Base-by-base conservation (phyloP, 2,888 invertebrate species). In the Campoplex nolae region DNA sequence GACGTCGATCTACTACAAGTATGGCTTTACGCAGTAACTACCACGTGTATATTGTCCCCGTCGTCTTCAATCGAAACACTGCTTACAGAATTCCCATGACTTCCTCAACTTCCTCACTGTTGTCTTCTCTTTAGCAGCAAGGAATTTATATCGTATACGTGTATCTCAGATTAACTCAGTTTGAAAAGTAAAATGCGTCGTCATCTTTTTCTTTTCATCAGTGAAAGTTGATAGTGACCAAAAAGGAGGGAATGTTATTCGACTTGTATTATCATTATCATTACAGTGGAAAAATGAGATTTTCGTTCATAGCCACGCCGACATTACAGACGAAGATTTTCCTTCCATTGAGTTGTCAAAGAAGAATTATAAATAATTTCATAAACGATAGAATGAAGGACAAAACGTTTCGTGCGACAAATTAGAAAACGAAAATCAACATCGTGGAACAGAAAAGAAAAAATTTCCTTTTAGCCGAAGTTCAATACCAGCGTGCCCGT, bases 81-180 rank as follows among this genome's bases (percentile, higher is more conserved):
- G 70, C 74, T 67, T 68, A 45, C 48, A 51, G 38, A 48, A 62
- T 83, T 85, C 85, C 45, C 82, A 77, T 23, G 68, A 82, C 73
- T 58, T 73, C 71, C n/a, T 58, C 42, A 35, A 32, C 51, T 32
- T 73, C 71, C 32, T 16, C 71, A n/a, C 48, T 32, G 18, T 68
- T 77, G 51, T 16, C 45, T 28, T 65, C 62, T 51, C 35, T 35
- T 77, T 48, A 23, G 18, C n/a, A 35, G 23, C 38, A 11, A 68
- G 42, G 8, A n/a, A 42, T 68, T 68, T 23, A 68, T 42, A n/a
- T n/a, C 42, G n/a, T 7, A 13, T 42, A 9, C 42, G 23, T 42
- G 23, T 68, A n/a, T n/a, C 23, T 42, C 16, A 4, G 9, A 42
- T n/a, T 38, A 38, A 23, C 1, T 68, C 42, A 68, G 2, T 4